phyloP scores from a whole-genome alignment of 2,113 vertebrate genomes.

The Pteruthius melanotis region DNA sequence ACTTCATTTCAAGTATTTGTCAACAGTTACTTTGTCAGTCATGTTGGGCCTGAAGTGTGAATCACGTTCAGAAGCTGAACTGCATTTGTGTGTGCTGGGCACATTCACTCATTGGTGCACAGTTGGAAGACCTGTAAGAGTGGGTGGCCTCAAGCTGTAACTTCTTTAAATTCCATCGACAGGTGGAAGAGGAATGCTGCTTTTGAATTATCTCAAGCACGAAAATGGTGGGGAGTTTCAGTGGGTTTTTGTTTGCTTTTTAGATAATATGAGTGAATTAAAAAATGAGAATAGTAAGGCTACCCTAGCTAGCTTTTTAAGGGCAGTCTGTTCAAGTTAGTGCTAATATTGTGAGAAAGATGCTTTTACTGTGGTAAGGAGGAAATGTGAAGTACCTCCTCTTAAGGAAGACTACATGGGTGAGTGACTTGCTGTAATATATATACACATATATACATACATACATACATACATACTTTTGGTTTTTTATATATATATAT shows the following conservation, averaged over 20 bases:
- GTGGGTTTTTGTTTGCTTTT: neutral
- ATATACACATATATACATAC: neutral
- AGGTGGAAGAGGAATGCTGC: neutral
- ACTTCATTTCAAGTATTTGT: neutral
- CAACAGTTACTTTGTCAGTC: neutral
- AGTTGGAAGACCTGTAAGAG: neutral
- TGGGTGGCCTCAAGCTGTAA: neutral
- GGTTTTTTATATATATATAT: fast-evolving
- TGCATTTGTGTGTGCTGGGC: neutral
- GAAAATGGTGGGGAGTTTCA: neutral
- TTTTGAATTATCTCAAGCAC: neutral
- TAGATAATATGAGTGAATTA: neutral
- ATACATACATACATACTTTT: too few species aligned
- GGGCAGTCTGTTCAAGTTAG: neutral
- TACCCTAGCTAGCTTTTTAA: neutral
- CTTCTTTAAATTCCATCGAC: neutral
- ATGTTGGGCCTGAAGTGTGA: neutral
- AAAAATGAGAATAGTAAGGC: neutral
- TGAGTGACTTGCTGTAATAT: neutral
- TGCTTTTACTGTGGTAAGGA: neutral
- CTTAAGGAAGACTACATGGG: neutral
- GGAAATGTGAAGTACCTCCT: neutral
- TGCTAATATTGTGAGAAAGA: neutral
- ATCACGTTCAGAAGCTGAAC: neutral
- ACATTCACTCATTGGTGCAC: fast-evolving